phyloP scores from a whole-genome alignment of 1,140 invertebrate species.

The Oryzaephilus surinamensis region DNA sequence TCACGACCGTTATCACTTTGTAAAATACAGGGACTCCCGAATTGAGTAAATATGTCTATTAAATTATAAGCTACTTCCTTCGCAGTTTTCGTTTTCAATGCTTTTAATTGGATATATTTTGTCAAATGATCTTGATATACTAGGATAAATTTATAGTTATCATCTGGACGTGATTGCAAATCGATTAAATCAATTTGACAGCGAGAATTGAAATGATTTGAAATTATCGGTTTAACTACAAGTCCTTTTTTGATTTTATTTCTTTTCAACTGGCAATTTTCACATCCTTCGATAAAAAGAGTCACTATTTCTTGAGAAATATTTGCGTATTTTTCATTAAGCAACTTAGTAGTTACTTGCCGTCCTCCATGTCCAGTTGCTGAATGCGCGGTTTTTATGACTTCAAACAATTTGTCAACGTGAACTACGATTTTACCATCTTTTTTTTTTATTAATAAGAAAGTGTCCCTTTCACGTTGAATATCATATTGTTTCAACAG shows the following conservation, averaged over 20 bases:
- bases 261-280: neutral
- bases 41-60: constrained; percentile 19
- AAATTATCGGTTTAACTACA: neutral
- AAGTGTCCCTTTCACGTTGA: too few relatives aligned
- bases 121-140: constrained; percentile 38
- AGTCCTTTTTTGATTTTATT: neutral
- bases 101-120: constrained; percentile 33
- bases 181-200: constrained; percentile 38
- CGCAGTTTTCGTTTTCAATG: constrained; percentile 24
- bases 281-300: neutral
- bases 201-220: neutral
- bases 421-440: too few relatives aligned
- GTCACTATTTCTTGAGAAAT: neutral
- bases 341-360: neutral
- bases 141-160: constrained; percentile 35
- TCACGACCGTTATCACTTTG: neutral
- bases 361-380: constrained; percentile 25
- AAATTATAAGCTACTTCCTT: constrained; percentile 18
- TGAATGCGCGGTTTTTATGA: too few relatives aligned
- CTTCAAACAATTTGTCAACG: too few relatives aligned
- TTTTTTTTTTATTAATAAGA: too few relatives aligned
- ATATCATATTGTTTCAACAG: too few relatives aligned
- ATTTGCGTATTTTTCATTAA: neutral
- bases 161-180: constrained; percentile 32
- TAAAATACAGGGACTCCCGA: neutral